Evolutionary conservation across 64 coral and sea anemone genomes (phyloP).

Genomic region (Orbicella faveolata): DNA sequence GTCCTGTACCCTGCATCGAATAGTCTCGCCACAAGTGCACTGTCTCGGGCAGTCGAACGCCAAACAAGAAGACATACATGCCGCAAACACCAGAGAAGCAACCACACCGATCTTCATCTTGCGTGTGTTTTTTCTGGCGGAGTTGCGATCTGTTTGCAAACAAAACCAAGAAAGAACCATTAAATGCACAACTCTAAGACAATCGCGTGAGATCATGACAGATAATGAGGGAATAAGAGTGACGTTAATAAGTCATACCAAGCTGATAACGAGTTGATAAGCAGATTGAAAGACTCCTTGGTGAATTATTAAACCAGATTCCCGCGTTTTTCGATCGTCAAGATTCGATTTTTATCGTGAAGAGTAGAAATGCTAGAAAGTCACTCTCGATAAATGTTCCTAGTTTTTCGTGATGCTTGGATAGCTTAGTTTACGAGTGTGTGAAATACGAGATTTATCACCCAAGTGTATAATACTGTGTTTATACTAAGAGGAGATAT

Average conservation of each 20-base stretch:
- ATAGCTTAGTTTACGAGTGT: neutral
- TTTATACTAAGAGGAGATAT: constrained; percentile 15
- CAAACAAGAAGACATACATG: neutral
- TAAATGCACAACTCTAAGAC: constrained; percentile 7
- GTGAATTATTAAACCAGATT: neutral
- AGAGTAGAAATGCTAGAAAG: neutral
- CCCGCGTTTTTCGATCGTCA: neutral
- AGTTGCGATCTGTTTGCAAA: neutral
- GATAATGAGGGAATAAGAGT: constrained; percentile 25
- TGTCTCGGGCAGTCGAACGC: constrained; percentile 39
- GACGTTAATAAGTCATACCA: constrained; percentile 26
- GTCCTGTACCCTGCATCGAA: constrained; percentile 35
- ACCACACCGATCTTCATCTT: constrained; percentile 9
- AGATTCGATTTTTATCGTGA: neutral
- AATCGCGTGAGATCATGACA: constrained; percentile 27
- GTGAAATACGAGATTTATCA: neutral
- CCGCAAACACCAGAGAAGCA: neutral
- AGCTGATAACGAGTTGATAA: constrained; percentile 35
- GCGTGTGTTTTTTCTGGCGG: neutral
- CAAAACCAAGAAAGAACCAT: constrained; percentile 14
- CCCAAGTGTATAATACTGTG: constrained; percentile 13
- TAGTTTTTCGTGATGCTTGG: neutral
- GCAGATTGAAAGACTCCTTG: neutral
- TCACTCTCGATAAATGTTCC: neutral
- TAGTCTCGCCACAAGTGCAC: constrained; percentile 55